These are phyloP conservation scores for Ploceus nigricollis DNA, from an alignment of 2,113 vertebrate genomes.

Conservation along the genomic window DNA sequence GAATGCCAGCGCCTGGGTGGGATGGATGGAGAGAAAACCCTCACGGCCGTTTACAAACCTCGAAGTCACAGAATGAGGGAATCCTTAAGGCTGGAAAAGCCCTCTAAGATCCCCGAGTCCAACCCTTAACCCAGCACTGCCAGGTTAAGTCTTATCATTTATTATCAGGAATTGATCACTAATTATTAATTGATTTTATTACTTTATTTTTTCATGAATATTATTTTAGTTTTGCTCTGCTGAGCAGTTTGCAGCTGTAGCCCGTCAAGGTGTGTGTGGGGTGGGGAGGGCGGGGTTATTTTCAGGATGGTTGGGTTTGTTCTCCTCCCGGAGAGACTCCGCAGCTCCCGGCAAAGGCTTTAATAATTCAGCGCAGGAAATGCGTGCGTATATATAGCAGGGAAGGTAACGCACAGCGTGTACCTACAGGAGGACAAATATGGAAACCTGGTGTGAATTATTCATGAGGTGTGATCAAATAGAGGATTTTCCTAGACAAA, in stretches of 20 bases:
- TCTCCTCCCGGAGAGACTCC: neutral
- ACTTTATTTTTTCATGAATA: neutral
- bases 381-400: constrained; percentile 21
- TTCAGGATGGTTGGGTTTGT: neutral
- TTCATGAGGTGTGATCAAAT: constrained; percentile 63
- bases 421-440: constrained; percentile 59
- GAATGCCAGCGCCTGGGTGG: neutral
- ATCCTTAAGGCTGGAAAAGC: neutral
- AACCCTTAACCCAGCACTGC: neutral
- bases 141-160: neutral
- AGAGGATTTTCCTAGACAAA: constrained; percentile 66
- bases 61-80: neutral
- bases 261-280: neutral
- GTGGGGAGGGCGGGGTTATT: neutral
- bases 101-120: neutral
- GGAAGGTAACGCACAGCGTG: constrained; percentile 47
- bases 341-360: constrained; percentile 14
- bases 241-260: neutral
- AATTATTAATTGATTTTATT: neutral
- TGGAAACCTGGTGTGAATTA: constrained; percentile 63
- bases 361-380: constrained; percentile 55
- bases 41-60: neutral
- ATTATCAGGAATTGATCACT: neutral
- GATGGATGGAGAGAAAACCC: neutral
- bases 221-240: neutral